Evolutionary conservation across 1,140 invertebrate species (phyloP), one percentile per base, ranked within the genome.

Genomic region (Formica exsecta): DNA sequence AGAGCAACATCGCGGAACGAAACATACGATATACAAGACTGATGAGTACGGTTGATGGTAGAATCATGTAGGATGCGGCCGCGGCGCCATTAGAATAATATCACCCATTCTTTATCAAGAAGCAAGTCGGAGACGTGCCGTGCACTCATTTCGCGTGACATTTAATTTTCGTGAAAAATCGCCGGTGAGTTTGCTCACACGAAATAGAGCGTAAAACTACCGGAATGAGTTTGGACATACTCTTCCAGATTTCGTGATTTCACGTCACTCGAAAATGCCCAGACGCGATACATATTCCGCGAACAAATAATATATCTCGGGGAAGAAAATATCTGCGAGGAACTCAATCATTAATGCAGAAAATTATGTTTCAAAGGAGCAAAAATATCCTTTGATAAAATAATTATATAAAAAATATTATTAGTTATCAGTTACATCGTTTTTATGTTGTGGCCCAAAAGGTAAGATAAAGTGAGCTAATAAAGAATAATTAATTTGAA

Each of bases 131-230:
- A 88, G 84, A 89, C 88, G 87, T 81, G 85, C 87, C 38, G 84
- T 73, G 41, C 84, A 76, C 88, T 89, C 87, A 86, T 89, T 89
- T 89, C 76, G 85, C 65, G 79, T 89, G 87, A 89, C 88, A 81
- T 89, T 89, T 89, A 88, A 89, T 89, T 89, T 89, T 86, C 76
- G 76, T 89, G 84, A 89, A 89, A 89, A 89, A 89, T 89, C 51
- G 70, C 32, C 36, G 71, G 64, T 19, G 70, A 86, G 84, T 79
- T 86, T 70, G 62, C 84, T 76, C 76, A 61, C 64, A 77, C 65
- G 84, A 89, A 89, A 89, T 89, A 86, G 87, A 89, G 83, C 88
- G 75, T 80, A 73, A n/a, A 85, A 80, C 81, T 73, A 74, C 64
- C 51, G 19, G 48, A 41, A 85, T 75, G 88, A 86, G 74, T 86